A percentile compares a stretch with the other conserved stretches of the same genome.
These are phyloP conservation scores for Aphidius gifuensis DNA, from an alignment of 1,140 invertebrate genomes.

Conservation along the genomic window DNA sequence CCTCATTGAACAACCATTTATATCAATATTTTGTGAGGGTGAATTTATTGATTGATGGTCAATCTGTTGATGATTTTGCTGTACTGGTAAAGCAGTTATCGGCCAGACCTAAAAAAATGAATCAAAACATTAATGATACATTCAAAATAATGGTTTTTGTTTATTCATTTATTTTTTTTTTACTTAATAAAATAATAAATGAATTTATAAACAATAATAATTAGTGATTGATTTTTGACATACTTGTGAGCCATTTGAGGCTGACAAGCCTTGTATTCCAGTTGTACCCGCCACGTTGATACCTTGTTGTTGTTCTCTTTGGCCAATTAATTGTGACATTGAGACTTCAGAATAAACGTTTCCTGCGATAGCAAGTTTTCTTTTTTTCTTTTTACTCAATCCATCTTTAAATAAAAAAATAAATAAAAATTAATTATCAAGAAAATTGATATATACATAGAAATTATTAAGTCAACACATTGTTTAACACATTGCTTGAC, in stretches of 20 bases:
- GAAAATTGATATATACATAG: neutral
- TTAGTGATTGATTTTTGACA: neutral
- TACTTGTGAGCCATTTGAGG: constrained; percentile 50
- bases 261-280: constrained; percentile 38
- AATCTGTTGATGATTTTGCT: constrained; percentile 44
- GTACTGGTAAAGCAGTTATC: constrained; percentile 43
- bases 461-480: neutral
- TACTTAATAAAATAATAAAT: neutral
- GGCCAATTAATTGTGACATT: constrained; percentile 65
- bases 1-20: constrained; percentile 34
- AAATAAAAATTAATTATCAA: constrained; percentile 1
- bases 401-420: constrained; percentile 52
- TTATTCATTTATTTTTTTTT: neutral
- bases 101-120: constrained; percentile 45
- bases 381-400: constrained; percentile 63
- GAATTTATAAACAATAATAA: constrained; percentile 3
- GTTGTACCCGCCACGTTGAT: constrained; percentile 41
- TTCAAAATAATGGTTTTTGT: neutral
- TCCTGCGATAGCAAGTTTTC: constrained; percentile 59
- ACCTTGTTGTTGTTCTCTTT: constrained; percentile 55
- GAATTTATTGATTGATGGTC: constrained; percentile 43
- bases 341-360: constrained; percentile 61
- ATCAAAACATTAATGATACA: neutral
- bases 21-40: constrained; percentile 41
- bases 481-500: neutral